Conservation (phyloP, 2,113 vertebrate species). For the Aythya baeri region DNA sequence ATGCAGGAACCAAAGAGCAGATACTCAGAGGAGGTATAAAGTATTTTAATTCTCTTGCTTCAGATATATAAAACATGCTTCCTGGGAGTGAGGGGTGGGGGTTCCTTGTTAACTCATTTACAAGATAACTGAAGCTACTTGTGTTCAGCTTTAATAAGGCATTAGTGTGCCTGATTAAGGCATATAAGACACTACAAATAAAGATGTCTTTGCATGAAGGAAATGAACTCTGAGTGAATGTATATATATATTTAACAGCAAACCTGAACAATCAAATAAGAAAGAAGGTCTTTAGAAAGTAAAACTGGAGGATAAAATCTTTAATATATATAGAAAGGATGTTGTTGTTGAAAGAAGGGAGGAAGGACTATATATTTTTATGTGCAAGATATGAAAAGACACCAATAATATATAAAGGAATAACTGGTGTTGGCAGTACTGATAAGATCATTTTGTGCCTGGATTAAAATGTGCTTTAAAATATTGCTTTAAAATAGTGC, state of each 20-base stretch:
- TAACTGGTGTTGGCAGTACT: neutral
- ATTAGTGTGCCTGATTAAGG: conserved; percentile 6
- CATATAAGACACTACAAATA: conserved; percentile 33
- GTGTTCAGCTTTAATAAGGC: conserved; percentile 61
- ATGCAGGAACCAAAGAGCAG: neutral
- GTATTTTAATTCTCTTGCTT: conserved; percentile 24
- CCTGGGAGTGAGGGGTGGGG: neutral
- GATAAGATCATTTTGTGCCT: conserved; percentile 28
- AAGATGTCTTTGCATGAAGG: neutral
- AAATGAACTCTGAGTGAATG: neutral
- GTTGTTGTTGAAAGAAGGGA: neutral
- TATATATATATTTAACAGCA: neutral
- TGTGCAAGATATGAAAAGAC: neutral
- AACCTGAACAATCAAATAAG: neutral
- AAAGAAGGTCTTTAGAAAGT: neutral
- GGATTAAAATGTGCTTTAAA: conserved; percentile 24
- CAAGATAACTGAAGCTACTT: conserved; percentile 47
- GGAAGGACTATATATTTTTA: neutral
- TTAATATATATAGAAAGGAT: neutral
- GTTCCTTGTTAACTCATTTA: conserved; percentile 50
- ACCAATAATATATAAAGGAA: neutral
- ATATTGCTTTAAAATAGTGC: conserved; percentile 11
- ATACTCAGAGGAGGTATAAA: conserved; percentile 13
- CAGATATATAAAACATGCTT: conserved; percentile 2
- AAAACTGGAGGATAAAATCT: neutral